A percentile compares a stretch with the other conserved stretches of the same genome.
Evolutionary conservation across 2,797 vertebrate genomes (phyloP).

Genomic region (Anniella stebbinsi): DNA sequence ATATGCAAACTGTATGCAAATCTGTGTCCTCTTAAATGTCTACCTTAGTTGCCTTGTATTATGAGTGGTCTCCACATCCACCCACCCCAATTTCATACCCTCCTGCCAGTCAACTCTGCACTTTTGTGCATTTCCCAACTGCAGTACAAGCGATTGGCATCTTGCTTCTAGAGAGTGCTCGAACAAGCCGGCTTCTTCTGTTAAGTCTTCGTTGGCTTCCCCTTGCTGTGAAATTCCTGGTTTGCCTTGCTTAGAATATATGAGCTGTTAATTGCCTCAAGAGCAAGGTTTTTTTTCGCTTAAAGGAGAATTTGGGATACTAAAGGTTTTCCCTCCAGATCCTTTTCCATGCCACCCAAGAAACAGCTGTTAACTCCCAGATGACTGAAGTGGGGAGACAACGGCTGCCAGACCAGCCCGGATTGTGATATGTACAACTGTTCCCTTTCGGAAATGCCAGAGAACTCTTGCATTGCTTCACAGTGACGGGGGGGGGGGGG

Average conservation of each 20-base stretch:
- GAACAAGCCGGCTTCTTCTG: background rate
- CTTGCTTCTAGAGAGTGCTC: background rate
- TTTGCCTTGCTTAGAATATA: slow-evolving; percentile 33
- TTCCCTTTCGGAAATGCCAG: slow-evolving; percentile 54
- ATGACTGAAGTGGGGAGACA: slow-evolving; percentile 62
- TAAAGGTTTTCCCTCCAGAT: slow-evolving; percentile 43
- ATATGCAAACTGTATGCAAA: no score
- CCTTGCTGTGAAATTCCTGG: slow-evolving; percentile 24
- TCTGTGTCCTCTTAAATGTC: no score
- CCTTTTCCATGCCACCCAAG: slow-evolving; percentile 39
- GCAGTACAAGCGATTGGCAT: background rate
- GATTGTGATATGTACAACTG: slow-evolving; percentile 57
- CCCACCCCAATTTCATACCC: background rate
- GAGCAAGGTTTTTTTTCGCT: slow-evolving; percentile 41
- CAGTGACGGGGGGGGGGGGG: slow-evolving; percentile 13
- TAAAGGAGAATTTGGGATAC: slow-evolving; percentile 62
- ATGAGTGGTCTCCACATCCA: accelerated
- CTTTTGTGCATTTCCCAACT: background rate
- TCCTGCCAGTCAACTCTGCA: background rate
- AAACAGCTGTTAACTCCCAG: slow-evolving; percentile 67
- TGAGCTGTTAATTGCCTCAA: slow-evolving; percentile 61
- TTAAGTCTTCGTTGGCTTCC: slow-evolving; percentile 32
- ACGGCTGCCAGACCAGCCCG: slow-evolving; percentile 47
- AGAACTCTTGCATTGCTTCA: slow-evolving; percentile 45
- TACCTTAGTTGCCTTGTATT: background rate